These are phyloP conservation scores for Scelioninae gen. 1 DNA, from an alignment of 2,888 invertebrate genomes.

Conservation along the genomic window DNA sequence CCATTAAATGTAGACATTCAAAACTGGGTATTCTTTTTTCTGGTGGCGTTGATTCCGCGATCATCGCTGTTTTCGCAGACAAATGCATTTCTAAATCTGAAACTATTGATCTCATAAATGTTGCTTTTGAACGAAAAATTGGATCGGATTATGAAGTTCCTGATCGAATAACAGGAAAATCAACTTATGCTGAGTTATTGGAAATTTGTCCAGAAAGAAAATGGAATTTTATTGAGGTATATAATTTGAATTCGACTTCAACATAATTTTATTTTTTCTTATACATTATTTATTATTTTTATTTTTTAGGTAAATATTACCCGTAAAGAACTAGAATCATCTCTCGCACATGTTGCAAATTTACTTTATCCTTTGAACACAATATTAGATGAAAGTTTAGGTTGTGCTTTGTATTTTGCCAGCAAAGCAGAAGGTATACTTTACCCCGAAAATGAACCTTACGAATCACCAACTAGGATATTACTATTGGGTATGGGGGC, in stretches of 20 bases:
- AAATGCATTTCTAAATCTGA: slow-evolving; percentile 87
- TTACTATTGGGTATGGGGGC: slow-evolving; percentile 96
- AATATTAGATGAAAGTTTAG: slow-evolving; percentile 97
- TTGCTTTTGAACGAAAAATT: slow-evolving; percentile 91
- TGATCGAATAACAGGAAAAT: slow-evolving; percentile 91
- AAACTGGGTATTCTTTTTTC: slow-evolving; percentile 95
- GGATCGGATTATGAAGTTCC: slow-evolving; percentile 88
- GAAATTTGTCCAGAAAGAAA: slow-evolving; percentile 88
- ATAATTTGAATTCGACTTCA: not conserved
- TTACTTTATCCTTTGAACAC: slow-evolving; percentile 94
- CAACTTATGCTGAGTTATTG: slow-evolving; percentile 89
- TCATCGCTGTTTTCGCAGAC: slow-evolving; percentile 92
- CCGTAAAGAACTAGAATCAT: slow-evolving; percentile 87
- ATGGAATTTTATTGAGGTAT: slow-evolving; percentile 93
- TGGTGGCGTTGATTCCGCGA: slow-evolving; percentile 98
- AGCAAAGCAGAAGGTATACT: slow-evolving; percentile 88
- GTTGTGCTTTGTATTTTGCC: slow-evolving; percentile 99
- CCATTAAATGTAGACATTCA: slow-evolving; percentile 83
- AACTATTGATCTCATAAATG: slow-evolving; percentile 96
- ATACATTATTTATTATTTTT: not conserved
- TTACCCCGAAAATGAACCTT: slow-evolving; percentile 77
- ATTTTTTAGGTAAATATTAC: slow-evolving; percentile 88
- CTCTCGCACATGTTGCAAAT: slow-evolving; percentile 88
- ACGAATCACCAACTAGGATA: slow-evolving; percentile 88
- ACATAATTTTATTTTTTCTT: no score